Evolutionary conservation across 2,113 vertebrate species (phyloP).

Genomic region (Boulengeromyrus knoepffleri): DNA sequence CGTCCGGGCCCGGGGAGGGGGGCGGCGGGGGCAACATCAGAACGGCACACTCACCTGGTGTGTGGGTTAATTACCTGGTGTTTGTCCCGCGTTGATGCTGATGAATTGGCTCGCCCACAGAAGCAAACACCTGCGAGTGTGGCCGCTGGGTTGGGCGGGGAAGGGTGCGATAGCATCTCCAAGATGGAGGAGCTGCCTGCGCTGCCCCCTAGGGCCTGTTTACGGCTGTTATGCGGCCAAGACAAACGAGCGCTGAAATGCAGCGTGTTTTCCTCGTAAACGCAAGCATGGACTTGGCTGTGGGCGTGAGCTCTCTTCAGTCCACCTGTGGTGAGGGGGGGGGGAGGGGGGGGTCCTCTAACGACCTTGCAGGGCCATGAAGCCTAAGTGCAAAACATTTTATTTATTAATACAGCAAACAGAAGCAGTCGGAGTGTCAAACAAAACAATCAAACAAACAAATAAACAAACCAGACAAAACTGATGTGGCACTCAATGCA

Average conservation of each 20-base stretch:
- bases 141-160: conserved; percentile 49
- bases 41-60: conserved; percentile 33
- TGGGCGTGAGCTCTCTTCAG: not conserved
- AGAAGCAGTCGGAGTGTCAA: not conserved
- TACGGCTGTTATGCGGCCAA: conserved; percentile 57
- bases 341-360: not conserved
- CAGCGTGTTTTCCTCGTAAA: not conserved
- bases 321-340: not conserved
- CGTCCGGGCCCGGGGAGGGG: conserved; percentile 12
- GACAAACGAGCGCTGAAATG: conserved; percentile 46
- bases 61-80: conserved; percentile 47
- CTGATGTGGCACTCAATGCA: not conserved
- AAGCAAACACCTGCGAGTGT: conserved; percentile 47
- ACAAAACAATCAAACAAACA: not conserved
- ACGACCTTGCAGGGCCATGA: not conserved
- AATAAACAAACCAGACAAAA: not conserved
- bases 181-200: conserved; percentile 47
- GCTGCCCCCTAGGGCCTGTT: conserved; percentile 34
- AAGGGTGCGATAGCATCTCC: conserved; percentile 54
- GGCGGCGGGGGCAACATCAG: not conserved
- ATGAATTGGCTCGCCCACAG: conserved; percentile 48
- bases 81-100: conserved; percentile 49
- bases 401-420: not conserved
- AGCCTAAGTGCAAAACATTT: not conserved
- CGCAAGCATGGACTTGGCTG: not conserved